Evolutionary conservation across 37 sponge, comb jelly and placozoan genomes (phyloP).

Genomic region (Oopsacas minuta): DNA sequence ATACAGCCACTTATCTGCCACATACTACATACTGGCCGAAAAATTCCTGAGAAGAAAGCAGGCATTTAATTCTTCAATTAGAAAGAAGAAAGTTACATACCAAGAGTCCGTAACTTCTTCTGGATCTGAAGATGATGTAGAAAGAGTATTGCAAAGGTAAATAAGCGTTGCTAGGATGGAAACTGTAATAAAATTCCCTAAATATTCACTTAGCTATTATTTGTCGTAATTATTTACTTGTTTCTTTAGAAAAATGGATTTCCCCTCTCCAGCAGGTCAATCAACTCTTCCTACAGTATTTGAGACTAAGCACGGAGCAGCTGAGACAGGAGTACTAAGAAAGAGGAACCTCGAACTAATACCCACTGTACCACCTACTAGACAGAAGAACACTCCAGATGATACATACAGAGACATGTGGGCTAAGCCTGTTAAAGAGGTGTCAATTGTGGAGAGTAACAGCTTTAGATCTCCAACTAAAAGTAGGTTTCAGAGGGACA

Average conservation of each 20-base stretch:
- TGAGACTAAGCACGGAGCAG: background rate
- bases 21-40: constrained; percentile 88
- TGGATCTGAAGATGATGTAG: background rate
- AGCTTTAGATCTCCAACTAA: background rate
- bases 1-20: constrained; percentile 85
- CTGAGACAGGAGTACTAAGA: background rate
- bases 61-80: constrained; percentile 1
- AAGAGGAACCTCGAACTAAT: background rate
- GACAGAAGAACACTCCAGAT: background rate
- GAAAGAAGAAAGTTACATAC: background rate
- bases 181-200: no score
- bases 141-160: background rate
- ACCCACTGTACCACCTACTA: background rate
- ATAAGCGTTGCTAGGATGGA: background rate
- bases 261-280: background rate
- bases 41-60: constrained; percentile 47
- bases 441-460: background rate
- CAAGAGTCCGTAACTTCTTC: background rate
- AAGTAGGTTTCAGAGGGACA: background rate
- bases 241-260: background rate
- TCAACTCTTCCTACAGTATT: background rate
- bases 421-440: background rate
- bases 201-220: no score
- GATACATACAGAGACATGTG: background rate
- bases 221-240: background rate